Percentiles rank a stretch among this genome's conserved stretches.
Conservation (phyloP, 2,797 vertebrate species). For the Channallabes apus region DNA sequence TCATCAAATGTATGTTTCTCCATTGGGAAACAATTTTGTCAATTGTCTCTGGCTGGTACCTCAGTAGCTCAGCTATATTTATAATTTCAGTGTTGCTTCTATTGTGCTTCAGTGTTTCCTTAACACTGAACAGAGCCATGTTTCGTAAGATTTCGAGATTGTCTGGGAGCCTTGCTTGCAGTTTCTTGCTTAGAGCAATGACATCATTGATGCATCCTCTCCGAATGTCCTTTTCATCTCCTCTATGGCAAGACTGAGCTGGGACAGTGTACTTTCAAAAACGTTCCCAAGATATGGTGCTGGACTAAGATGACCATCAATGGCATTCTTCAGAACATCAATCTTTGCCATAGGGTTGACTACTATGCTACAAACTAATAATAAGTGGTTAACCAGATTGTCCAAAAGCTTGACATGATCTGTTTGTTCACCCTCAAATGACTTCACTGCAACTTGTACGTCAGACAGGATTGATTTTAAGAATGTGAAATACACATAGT, state of each 20-base stretch:
- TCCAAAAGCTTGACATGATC: neutral
- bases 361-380: neutral
- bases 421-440: neutral
- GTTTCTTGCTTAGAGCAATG: neutral
- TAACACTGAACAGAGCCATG: too few relatives aligned
- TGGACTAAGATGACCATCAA: neutral
- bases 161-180: neutral
- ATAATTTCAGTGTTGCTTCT: too few relatives aligned
- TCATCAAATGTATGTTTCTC: too few relatives aligned
- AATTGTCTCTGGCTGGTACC: too few relatives aligned
- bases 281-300: neutral
- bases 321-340: neutral
- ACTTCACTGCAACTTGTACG: neutral
- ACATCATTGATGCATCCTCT: too few relatives aligned
- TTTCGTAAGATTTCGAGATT: too few relatives aligned
- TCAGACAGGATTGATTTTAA: too few relatives aligned
- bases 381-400: neutral
- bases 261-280: neutral
- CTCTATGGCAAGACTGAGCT: too few relatives aligned
- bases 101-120: too few relatives aligned
- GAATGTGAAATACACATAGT: neutral
- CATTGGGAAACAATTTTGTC: too few relatives aligned
- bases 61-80: too few relatives aligned
- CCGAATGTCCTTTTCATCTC: too few relatives aligned
- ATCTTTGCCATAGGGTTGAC: constrained; percentile 2